phyloP scores from a whole-genome alignment of 2,113 vertebrate genomes.

The Pluvialis apricaria region DNA sequence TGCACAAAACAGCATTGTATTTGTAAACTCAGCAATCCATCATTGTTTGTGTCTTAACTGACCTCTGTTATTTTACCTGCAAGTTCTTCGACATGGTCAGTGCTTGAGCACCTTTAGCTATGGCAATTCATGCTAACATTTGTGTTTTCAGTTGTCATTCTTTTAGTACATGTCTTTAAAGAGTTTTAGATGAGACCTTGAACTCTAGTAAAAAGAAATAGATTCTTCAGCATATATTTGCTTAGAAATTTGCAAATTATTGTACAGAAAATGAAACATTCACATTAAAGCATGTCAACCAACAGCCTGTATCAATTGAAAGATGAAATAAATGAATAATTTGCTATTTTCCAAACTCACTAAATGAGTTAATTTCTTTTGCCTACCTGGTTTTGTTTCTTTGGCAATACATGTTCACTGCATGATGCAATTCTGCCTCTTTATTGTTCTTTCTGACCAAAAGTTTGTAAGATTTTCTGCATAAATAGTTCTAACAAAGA shows the following conservation, averaged over 20 bases:
- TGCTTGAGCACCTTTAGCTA: not conserved
- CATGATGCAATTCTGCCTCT: not conserved
- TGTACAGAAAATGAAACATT: not conserved
- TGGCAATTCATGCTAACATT: not conserved
- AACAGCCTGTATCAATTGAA: not conserved
- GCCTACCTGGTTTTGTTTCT: constrained; percentile 32
- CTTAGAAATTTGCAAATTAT: not conserved
- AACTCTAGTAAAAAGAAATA: not conserved
- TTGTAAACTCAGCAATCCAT: not conserved
- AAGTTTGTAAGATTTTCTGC: not conserved
- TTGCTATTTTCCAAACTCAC: not conserved
- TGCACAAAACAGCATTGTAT: not conserved
- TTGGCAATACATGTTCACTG: not conserved
- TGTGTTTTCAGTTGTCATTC: not conserved
- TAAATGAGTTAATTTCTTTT: constrained; percentile 39
- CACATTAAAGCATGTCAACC: not conserved
- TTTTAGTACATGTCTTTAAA: not conserved
- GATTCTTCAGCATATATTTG: not conserved
- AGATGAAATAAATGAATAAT: not conserved
- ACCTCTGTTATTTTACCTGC: not conserved
- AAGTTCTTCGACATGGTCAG: not conserved
- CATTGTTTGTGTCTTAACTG: not conserved
- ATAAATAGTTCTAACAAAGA: not conserved
- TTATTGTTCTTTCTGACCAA: not conserved
- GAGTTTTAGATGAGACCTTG: not conserved